phyloP scores from a whole-genome alignment of 2,113 vertebrate genomes.

The Mustela nigripes region DNA sequence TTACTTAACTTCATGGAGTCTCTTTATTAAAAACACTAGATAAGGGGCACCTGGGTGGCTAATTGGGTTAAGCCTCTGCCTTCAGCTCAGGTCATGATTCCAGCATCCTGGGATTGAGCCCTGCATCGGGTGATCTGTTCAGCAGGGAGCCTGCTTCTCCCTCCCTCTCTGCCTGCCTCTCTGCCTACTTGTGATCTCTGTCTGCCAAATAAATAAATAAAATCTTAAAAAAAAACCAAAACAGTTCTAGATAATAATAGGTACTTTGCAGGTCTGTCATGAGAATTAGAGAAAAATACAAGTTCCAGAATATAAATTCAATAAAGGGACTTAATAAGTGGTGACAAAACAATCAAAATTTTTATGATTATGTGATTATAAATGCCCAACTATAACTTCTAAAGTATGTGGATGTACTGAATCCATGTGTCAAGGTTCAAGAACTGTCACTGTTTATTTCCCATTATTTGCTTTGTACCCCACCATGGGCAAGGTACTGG shows the following conservation, averaged over 20 bases:
- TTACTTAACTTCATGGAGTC: neutral
- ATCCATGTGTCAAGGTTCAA: neutral
- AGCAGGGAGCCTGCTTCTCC: too few relatives aligned
- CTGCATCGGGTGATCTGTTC: too few relatives aligned
- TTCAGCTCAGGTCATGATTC: too few relatives aligned
- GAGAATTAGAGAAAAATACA: neutral
- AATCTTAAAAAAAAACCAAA: neutral
- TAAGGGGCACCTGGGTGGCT: too few relatives aligned
- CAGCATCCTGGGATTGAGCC: too few relatives aligned
- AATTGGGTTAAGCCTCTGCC: too few relatives aligned
- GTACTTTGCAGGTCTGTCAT: neutral
- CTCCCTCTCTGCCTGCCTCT: too few relatives aligned
- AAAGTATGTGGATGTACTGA: neutral
- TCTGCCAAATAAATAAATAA: too few relatives aligned
- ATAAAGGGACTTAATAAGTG: neutral
- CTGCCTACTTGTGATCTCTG: too few relatives aligned
- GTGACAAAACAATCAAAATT: neutral
- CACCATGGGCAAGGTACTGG: fast-evolving
- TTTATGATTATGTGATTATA: neutral
- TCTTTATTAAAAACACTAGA: neutral
- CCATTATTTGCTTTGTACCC: neutral
- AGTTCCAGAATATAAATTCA: neutral
- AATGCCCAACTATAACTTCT: neutral
- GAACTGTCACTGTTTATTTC: neutral
- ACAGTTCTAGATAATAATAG: neutral